These are phyloP conservation scores for Lymantria dispar DNA, from an alignment of 2,888 invertebrate genomes.

Conservation along the genomic window DNA sequence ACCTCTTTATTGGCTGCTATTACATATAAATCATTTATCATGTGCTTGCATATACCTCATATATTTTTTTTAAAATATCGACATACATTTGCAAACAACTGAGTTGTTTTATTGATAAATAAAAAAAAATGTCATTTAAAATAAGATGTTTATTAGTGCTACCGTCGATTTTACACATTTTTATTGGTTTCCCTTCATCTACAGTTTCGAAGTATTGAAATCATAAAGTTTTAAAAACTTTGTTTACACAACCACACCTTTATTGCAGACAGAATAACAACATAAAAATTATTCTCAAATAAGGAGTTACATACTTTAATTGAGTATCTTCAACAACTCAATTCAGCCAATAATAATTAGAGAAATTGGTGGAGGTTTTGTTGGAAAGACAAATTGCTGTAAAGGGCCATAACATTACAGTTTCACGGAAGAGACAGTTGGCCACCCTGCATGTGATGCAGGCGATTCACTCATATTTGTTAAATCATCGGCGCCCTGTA, in stretches of 20 bases:
- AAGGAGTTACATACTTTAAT: constrained; percentile 64
- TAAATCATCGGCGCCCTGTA: constrained; percentile 80
- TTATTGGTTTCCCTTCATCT: constrained; percentile 42
- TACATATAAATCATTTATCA: background rate
- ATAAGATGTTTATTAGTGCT: constrained; percentile 38
- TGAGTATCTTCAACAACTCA: constrained; percentile 62
- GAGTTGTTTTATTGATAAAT: constrained; percentile 8
- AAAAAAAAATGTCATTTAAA: constrained; percentile 22
- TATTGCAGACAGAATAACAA: constrained; percentile 45
- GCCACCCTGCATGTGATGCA: constrained; percentile 69
- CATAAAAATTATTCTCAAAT: constrained; percentile 60
- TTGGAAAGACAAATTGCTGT: constrained; percentile 67
- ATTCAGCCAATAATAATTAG: constrained; percentile 65
- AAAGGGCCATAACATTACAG: constrained; percentile 69
- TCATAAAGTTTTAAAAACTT: constrained; percentile 48
- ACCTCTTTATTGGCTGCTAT: constrained; percentile 2
- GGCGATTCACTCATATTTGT: constrained; percentile 76
- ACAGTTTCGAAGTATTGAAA: constrained; percentile 47
- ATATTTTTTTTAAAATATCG: background rate
- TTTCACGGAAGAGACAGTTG: constrained; percentile 71
- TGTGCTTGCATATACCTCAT: background rate
- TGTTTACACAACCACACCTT: constrained; percentile 47
- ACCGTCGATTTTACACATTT: constrained; percentile 35
- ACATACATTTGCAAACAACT: background rate
- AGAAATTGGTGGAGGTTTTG: constrained; percentile 70